Evolutionary conservation across 2,888 invertebrate genomes (phyloP).

Genomic region (Eubasilissa splendida): DNA sequence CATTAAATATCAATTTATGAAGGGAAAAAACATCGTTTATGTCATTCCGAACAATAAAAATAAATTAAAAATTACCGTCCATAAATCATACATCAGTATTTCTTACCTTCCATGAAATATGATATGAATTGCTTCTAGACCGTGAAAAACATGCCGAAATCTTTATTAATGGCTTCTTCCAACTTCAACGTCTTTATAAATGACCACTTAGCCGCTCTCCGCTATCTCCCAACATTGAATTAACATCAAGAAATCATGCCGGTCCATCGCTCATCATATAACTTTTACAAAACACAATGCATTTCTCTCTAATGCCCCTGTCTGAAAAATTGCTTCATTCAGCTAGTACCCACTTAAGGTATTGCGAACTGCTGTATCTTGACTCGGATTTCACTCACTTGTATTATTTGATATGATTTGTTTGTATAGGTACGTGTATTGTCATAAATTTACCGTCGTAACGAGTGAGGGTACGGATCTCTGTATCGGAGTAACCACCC

Average conservation of each 20-base stretch:
- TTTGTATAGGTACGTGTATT: constrained; percentile 51
- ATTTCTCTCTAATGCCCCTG: constrained; percentile 6
- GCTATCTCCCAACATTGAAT: constrained; percentile 4
- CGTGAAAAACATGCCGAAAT: too few species aligned
- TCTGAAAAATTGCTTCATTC: constrained; percentile 17
- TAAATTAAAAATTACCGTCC: too few species aligned
- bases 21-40: too few species aligned
- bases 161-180: neutral
- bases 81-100: too few species aligned
- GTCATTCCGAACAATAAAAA: too few species aligned
- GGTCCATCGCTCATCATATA: constrained; percentile 15
- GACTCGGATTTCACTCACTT: constrained; percentile 31
- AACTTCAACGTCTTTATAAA: constrained; percentile 14
- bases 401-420: constrained; percentile 48
- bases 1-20: too few species aligned
- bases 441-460: constrained; percentile 46
- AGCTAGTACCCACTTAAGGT: constrained; percentile 32
- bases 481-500: constrained; percentile 19
- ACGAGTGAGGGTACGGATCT: constrained; percentile 19
- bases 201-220: constrained; percentile 33
- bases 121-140: too few species aligned
- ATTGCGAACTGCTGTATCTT: constrained; percentile 3
- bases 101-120: too few species aligned
- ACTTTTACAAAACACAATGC: constrained; percentile 36
- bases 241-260: constrained; percentile 14